These are phyloP conservation scores for Notolepis coatsorum DNA, from an alignment of 2,797 vertebrate species.

Conservation along the genomic window DNA sequence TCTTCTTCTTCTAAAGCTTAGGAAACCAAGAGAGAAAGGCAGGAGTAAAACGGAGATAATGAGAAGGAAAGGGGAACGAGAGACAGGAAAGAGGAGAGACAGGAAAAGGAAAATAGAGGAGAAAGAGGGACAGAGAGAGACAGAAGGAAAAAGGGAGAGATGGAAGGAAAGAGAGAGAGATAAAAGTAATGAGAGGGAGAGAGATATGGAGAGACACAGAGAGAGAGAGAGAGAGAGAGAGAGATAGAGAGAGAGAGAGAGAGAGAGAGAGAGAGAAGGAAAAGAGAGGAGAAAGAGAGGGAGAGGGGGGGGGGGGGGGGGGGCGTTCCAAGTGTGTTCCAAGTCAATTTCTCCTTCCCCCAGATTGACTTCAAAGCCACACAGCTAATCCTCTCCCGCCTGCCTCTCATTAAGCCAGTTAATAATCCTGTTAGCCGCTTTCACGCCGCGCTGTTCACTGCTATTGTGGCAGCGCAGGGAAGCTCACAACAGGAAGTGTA, in stretches of 20 bases:
- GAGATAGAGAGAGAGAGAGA: neutral
- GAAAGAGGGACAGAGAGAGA: slow-evolving; percentile 7
- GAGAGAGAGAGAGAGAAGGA: slow-evolving; percentile 17
- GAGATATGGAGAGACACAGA: slow-evolving; percentile 26
- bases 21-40: too few relatives aligned
- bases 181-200: slow-evolving; percentile 19
- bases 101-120: too few relatives aligned
- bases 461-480: slow-evolving; percentile 58
- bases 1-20: too few relatives aligned
- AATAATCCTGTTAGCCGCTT: slow-evolving; percentile 83
- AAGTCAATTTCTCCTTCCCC: slow-evolving; percentile 71
- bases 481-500: slow-evolving; percentile 51
- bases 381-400: slow-evolving; percentile 78
- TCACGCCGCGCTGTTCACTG: slow-evolving; percentile 75
- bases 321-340: too few relatives aligned
- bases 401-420: slow-evolving; percentile 82
- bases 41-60: too few relatives aligned
- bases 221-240: slow-evolving; percentile 32
- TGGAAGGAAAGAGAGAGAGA: slow-evolving; percentile 1
- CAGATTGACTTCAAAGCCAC: slow-evolving; percentile 82
- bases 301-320: neutral
- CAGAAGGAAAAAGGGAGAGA: slow-evolving; percentile 1
- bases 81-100: too few relatives aligned
- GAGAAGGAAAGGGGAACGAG: too few relatives aligned
- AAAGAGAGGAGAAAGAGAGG: slow-evolving; percentile 16